phyloP scores from a whole-genome alignment of 2,113 vertebrate species.

The Antechinus flavipes region DNA sequence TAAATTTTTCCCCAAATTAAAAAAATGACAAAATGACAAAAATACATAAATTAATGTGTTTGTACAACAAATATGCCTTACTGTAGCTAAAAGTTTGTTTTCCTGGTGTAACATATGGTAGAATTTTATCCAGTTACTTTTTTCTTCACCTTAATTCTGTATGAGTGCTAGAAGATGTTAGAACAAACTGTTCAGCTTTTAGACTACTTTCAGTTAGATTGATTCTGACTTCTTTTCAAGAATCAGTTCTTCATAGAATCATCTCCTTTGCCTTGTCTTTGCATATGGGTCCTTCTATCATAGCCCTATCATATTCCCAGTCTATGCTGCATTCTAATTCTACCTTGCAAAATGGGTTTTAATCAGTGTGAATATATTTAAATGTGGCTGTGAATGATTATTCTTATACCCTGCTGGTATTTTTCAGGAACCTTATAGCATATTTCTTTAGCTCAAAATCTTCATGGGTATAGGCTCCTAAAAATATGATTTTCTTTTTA shows the following conservation, averaged over 20 bases:
- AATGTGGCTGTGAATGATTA: not conserved
- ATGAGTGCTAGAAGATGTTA: not conserved
- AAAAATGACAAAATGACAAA: not conserved
- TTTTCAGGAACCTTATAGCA: not conserved
- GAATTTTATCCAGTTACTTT: not conserved
- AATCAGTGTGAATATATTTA: not conserved
- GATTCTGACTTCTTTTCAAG: not conserved
- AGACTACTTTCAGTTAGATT: not conserved
- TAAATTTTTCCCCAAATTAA: not conserved
- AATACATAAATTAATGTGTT: not conserved
- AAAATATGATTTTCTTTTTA: not conserved
- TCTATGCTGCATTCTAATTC: not conserved
- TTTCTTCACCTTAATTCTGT: not conserved
- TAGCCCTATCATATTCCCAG: not conserved
- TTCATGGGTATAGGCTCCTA: not conserved
- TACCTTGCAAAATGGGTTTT: not conserved
- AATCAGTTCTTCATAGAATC: not conserved
- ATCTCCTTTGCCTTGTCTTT: not conserved
- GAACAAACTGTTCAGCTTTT: not conserved
- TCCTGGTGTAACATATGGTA: not conserved
- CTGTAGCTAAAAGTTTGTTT: too few species aligned
- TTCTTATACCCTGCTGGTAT: not conserved
- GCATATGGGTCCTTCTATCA: too few species aligned
- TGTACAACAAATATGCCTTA: not conserved
- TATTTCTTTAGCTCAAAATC: not conserved